Evolutionary conservation across 1,140 invertebrate genomes (phyloP).

Genomic region (Doryteuthis pealeii): DNA sequence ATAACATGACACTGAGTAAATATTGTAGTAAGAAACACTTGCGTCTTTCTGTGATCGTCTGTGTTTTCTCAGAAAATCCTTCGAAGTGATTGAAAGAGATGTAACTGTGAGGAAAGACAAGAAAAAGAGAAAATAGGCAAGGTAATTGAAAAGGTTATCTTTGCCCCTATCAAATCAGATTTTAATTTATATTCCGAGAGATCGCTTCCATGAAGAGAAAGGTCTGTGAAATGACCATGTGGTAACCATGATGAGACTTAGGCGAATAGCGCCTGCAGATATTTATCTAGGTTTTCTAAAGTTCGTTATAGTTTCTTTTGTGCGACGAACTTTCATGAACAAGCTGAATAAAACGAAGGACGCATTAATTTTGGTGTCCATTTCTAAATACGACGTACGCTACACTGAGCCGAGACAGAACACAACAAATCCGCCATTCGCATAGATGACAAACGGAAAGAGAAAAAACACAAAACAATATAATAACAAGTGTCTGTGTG

Average conservation of each 20-base stretch:
- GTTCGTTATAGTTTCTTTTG: conserved; percentile 5
- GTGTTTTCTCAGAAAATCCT: no score
- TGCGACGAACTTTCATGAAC: neutral
- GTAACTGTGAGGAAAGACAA: neutral
- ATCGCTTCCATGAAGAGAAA: conserved; percentile 3
- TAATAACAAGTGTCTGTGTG: conserved; percentile 9
- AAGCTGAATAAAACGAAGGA: conserved; percentile 3
- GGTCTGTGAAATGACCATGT: conserved; percentile 9
- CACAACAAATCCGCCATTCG: neutral
- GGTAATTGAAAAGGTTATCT: conserved; percentile 10
- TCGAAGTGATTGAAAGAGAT: neutral
- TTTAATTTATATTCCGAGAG: conserved; percentile 1
- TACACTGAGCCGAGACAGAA: neutral
- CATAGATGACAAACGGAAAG: conserved; percentile 4
- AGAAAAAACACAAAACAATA: conserved; percentile 7
- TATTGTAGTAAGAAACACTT: no score
- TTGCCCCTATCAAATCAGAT: conserved; percentile 10
- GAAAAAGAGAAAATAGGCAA: neutral
- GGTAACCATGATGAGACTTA: conserved; percentile 6
- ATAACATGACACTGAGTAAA: no score
- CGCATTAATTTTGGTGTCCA: neutral
- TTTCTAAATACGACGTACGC: conserved; percentile 8
- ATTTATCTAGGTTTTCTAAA: conserved; percentile 10
- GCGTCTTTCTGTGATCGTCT: no score
- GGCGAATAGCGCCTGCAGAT: neutral